These are phyloP conservation scores for Axinella damicornis DNA, from an alignment of 37 sponge, comb jelly and placozoan genomes.

Conservation along the genomic window DNA sequence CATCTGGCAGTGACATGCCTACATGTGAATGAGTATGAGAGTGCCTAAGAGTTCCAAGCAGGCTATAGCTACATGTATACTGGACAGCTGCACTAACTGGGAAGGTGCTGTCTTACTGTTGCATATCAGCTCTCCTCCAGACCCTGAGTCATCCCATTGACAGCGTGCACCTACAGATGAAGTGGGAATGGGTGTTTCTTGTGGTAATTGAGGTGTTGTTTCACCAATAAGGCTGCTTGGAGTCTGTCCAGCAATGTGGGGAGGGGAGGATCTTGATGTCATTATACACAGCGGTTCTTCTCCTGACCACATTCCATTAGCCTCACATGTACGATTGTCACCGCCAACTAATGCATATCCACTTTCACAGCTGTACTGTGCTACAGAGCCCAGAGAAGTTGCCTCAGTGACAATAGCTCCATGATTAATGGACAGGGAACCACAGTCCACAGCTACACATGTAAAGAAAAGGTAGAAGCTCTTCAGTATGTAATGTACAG, in stretches of 20 bases:
- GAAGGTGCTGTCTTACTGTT: not conserved
- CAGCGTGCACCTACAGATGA: no score
- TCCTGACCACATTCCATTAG: not conserved
- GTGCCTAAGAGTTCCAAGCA: no score
- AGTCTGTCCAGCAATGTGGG: no score
- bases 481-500: not conserved
- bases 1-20: not conserved
- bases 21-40: no score
- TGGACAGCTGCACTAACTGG: not conserved
- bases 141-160: not conserved
- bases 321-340: slow-evolving; percentile 18
- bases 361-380: slow-evolving; percentile 27
- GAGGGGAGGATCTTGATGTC: no score
- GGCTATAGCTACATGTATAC: not conserved
- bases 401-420: not conserved
- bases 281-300: no score
- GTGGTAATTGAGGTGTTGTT: no score
- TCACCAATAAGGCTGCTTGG: no score
- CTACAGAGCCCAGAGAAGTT: not conserved
- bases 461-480: not conserved
- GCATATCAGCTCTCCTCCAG: not conserved
- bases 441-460: slow-evolving; percentile 2
- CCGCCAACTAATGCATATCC: slow-evolving; percentile 29
- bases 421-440: not conserved
- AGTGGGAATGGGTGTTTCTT: no score